Conservation (phyloP, 2,797 vertebrate species). For the Discoglossus pictus region DNA sequence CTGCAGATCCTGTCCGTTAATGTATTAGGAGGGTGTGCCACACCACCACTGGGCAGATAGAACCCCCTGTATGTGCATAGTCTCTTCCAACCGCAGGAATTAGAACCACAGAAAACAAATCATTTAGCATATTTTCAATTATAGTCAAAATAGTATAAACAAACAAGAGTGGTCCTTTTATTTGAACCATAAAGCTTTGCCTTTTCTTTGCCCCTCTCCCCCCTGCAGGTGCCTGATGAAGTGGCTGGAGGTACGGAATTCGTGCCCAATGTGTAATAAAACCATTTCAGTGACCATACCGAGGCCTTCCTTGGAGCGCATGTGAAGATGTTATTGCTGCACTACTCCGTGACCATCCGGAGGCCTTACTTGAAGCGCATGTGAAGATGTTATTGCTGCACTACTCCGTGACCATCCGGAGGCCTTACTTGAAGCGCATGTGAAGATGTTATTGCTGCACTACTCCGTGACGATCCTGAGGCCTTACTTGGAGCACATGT, state of each 20-base stretch:
- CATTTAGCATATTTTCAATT: too few relatives aligned
- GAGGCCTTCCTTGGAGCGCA: slow-evolving; percentile 20
- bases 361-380: slow-evolving; percentile 20
- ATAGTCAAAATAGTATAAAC: too few relatives aligned
- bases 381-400: neutral
- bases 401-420: slow-evolving; percentile 25
- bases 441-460: neutral
- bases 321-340: neutral
- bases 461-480: slow-evolving; percentile 27
- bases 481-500: slow-evolving; percentile 21
- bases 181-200: too few relatives aligned
- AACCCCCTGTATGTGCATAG: too few relatives aligned
- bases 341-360: slow-evolving; percentile 22
- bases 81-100: too few relatives aligned
- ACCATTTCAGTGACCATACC: slow-evolving; percentile 63
- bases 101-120: too few relatives aligned
- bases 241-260: slow-evolving; percentile 84
- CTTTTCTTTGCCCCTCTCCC: too few relatives aligned
- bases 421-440: slow-evolving; percentile 19
- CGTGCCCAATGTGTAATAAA: slow-evolving; percentile 85
- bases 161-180: too few relatives aligned
- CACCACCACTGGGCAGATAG: too few relatives aligned
- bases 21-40: too few relatives aligned
- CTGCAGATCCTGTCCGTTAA: too few relatives aligned
- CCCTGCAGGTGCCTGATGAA: slow-evolving; percentile 78